Evolutionary conservation across 2,113 vertebrate genomes (phyloP).

Genomic region (Lichenostomus cassidix): DNA sequence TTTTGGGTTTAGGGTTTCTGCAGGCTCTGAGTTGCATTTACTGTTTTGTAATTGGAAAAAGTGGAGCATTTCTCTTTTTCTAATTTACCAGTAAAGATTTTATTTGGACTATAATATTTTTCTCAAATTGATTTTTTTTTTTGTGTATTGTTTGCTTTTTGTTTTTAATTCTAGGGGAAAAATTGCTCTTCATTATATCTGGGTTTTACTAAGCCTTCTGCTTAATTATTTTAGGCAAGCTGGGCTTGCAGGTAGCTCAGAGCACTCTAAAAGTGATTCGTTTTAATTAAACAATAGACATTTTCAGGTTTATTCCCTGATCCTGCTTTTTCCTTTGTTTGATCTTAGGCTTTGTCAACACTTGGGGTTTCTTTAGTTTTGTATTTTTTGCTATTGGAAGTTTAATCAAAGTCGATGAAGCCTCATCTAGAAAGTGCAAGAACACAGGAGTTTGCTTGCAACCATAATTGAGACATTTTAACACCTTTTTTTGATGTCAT

Average conservation of each 20-base stretch:
- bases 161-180: not conserved
- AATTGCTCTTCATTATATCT: not conserved
- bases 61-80: not conserved
- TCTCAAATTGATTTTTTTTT: not conserved
- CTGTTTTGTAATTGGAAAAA: not conserved
- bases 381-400: not conserved
- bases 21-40: not conserved
- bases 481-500: not conserved
- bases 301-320: not conserved
- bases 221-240: not conserved
- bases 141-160: not conserved
- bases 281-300: conserved; percentile 42
- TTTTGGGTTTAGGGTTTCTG: not conserved
- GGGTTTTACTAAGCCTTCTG: conserved; percentile 4
- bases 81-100: not conserved
- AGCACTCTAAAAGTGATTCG: not conserved
- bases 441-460: not conserved
- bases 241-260: conserved; percentile 3
- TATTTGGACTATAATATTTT: not conserved
- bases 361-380: not conserved
- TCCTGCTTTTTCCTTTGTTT: not conserved
- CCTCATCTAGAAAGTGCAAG: not conserved
- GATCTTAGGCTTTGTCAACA: not conserved
- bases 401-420: not conserved
- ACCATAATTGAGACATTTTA: not conserved